Evolutionary conservation across 2,888 invertebrate genomes (phyloP).

Genomic region (Caenorhabditis sp.): DNA sequence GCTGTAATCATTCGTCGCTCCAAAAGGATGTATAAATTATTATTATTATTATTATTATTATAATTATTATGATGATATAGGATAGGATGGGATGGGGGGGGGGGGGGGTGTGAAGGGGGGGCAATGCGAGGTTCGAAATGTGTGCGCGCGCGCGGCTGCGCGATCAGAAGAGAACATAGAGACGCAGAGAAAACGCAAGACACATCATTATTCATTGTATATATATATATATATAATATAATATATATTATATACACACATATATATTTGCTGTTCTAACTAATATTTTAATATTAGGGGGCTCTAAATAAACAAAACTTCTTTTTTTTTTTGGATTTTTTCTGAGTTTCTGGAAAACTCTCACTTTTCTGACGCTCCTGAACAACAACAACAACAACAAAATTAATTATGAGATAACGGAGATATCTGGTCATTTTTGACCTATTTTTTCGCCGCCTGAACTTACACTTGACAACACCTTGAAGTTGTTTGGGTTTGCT

Average conservation of each 20-base stretch:
- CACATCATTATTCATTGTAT: not conserved
- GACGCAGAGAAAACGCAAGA: not conserved
- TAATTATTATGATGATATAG: conserved; percentile 10
- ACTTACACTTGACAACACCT: conserved; percentile 89
- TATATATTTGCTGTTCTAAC: not conserved
- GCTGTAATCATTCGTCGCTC: conserved; percentile 50
- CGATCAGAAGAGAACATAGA: not conserved
- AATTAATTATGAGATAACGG: not conserved
- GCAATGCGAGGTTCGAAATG: not conserved
- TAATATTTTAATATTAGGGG: not conserved
- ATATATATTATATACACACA: too few species aligned
- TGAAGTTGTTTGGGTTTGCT: conserved; percentile 90
- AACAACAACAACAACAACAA: conserved; percentile 1
- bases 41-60: conserved; percentile 11
- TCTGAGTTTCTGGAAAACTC: not conserved
- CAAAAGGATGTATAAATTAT: not conserved
- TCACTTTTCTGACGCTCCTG: not conserved
- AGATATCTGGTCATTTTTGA: not conserved
- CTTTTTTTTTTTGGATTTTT: not conserved
- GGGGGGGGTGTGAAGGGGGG: conserved; percentile 9
- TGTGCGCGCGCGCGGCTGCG: not conserved
- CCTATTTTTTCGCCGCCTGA: not conserved
- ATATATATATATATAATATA: too few species aligned
- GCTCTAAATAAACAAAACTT: not conserved
- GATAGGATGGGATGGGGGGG: too few species aligned